Percentiles rank a stretch among this genome's conserved stretches.
Evolutionary conservation across 2,888 invertebrate species (phyloP).

Genomic region (Acronicta psi): DNA sequence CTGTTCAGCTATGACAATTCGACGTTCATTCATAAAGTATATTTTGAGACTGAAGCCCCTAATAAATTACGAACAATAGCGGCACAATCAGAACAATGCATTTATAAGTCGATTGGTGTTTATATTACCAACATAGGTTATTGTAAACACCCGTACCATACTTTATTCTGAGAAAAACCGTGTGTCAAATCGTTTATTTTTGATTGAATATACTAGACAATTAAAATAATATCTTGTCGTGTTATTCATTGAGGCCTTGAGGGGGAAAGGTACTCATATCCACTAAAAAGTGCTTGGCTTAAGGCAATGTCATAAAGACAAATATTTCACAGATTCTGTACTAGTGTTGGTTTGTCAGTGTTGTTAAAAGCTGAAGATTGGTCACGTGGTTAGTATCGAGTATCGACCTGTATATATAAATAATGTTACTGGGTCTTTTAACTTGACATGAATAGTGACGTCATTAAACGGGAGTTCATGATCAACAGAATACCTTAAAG

Average conservation of each 20-base stretch:
- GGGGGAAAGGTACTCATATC: conserved; percentile 14
- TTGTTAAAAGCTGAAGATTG: no score
- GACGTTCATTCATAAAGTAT: conserved; percentile 19
- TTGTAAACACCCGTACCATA: conserved; percentile 47
- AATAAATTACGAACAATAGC: conserved; percentile 49
- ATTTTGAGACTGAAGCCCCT: conserved; percentile 35
- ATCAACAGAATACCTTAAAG: no score
- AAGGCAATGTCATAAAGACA: conserved; percentile 20
- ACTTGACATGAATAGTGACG: no score
- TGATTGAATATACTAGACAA: conserved; percentile 16
- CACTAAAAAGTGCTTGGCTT: conserved; percentile 15
- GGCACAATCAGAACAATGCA: conserved; percentile 51
- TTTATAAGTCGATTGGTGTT: conserved; percentile 48
- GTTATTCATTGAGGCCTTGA: conserved; percentile 3
- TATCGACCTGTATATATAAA: no score
- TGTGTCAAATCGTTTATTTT: conserved; percentile 12
- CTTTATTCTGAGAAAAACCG: conserved; percentile 34
- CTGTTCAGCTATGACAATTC: conserved; percentile 11
- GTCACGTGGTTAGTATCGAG: no score
- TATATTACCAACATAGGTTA: conserved; percentile 40
- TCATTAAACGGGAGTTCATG: no score
- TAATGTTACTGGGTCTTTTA: no score
- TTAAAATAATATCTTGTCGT: neutral
- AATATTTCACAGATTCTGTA: neutral
- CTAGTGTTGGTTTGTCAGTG: no score